Base-by-base conservation (phyloP, 2,888 invertebrate species). In the Bugula neritina region DNA sequence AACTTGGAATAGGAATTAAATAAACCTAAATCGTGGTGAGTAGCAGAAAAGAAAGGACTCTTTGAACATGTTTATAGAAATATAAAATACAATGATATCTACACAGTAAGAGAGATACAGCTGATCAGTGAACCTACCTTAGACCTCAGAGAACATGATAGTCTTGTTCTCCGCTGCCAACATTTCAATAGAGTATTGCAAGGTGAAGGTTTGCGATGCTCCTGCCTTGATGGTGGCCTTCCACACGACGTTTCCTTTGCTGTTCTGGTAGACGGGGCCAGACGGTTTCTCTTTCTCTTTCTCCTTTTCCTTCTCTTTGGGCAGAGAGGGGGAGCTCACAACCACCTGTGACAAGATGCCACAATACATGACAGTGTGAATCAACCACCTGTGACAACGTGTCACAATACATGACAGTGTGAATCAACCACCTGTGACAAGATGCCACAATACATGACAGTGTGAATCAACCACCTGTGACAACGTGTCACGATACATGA, bases 201-300 rank as follows among this genome's bases (percentile, higher is more conserved):
- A 75, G 54, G 74, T 69, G 23, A 80, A 71, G 54, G 78, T 78
- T 71, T 74, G 73, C 35, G 75, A 74, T 35, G 77, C 78, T 55
- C 76, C 74, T 1, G 76, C 73, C 34, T 74, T 74, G 1, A 82
- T 69, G 17, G 76, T 75, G 5, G 79, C n/a, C 21, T 79, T 77
- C 80, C 80, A 81, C 72, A 81, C 79, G 1, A 81, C 71, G 72
- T 80, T 77, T 76, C 81, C 78, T 25, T 72, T 57, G 72, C 74
- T 75, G 73, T 76, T 80, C 35, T 80, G 69, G 54, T 76, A 74
- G 71, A 77, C 74, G 5, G 77, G 75, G 35, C 10, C 58, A 23
- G 3, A 5, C 10, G 25, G 10, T n/a, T n/a, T n/a, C 3, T 3
- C 29, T 5, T 5, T 58, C n/a, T 5, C 17, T 17, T 43, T 43